Evolutionary conservation across 2,113 vertebrate genomes (phyloP).

Genomic region (Lepus europaeus): DNA sequence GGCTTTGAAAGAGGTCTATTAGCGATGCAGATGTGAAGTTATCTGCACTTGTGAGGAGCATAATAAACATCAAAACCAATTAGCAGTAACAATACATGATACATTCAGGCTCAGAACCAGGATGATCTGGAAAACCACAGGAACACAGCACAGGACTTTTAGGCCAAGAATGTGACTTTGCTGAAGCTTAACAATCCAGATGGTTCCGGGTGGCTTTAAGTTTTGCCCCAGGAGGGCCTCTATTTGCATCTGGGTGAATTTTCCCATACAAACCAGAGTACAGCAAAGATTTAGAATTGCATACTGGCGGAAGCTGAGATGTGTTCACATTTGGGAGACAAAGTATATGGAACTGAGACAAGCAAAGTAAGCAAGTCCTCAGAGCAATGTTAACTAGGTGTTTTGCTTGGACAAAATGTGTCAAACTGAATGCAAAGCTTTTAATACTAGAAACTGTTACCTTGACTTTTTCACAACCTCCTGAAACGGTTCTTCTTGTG

Average conservation of each 20-base stretch:
- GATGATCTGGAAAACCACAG: constrained; percentile 28
- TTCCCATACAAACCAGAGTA: constrained; percentile 29
- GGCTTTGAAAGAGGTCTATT: constrained; percentile 66
- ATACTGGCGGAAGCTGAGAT: constrained; percentile 42
- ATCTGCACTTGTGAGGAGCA: constrained; percentile 71
- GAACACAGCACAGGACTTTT: background rate
- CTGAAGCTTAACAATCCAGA: constrained; percentile 39
- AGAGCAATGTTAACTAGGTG: constrained; percentile 65
- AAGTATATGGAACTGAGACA: constrained; percentile 61
- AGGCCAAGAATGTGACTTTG: constrained; percentile 31
- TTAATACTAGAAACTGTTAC: constrained; percentile 71
- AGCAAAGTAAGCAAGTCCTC: constrained; percentile 66
- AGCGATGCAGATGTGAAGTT: constrained; percentile 73
- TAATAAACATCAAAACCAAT: constrained; percentile 72
- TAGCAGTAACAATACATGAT: constrained; percentile 52
- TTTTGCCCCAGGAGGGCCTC: constrained; percentile 10
- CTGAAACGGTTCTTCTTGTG: constrained; percentile 53
- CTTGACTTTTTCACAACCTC: constrained; percentile 63
- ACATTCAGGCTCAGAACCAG: constrained; percentile 51
- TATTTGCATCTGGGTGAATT: constrained; percentile 39
- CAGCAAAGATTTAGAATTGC: constrained; percentile 29
- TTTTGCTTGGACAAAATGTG: constrained; percentile 57
- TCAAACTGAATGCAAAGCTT: constrained; percentile 64
- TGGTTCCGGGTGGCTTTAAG: background rate
- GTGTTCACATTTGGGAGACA: constrained; percentile 52